Conservation (phyloP, 2,797 vertebrate genomes). For the Karalla daura region DNA sequence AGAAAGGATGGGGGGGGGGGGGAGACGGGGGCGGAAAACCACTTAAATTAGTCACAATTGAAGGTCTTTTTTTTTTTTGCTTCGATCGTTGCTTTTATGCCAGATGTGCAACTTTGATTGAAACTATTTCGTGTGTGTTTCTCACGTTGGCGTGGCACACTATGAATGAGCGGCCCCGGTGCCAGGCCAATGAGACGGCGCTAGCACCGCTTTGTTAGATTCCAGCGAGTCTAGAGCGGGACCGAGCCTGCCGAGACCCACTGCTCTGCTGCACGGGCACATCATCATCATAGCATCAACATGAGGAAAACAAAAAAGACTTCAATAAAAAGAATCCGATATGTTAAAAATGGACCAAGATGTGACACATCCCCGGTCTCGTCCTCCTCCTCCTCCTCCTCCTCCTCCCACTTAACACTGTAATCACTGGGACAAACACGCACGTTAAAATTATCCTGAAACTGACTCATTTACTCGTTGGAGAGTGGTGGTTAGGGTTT, state of each 20-base stretch:
- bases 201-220: conserved; percentile 53
- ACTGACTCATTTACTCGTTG: conserved; percentile 64
- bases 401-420: conserved; percentile 37
- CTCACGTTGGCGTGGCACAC: neutral
- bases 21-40: neutral
- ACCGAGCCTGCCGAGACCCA: no score
- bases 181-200: conserved; percentile 34
- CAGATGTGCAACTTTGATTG: conserved; percentile 12
- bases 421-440: conserved; percentile 72
- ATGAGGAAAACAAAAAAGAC: neutral
- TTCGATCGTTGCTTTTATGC: neutral
- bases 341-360: neutral
- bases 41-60: neutral
- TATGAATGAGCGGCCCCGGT: neutral
- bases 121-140: conserved; percentile 5
- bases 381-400: conserved; percentile 43
- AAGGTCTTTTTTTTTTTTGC: neutral
- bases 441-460: conserved; percentile 67
- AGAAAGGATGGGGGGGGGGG: conserved; percentile 21
- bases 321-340: neutral
- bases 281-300: neutral
- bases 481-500: conserved; percentile 72
- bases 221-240: conserved; percentile 47
- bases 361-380: conserved; percentile 35
- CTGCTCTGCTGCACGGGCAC: no score